These are phyloP conservation scores for Hemibagrus guttatus DNA, from an alignment of 2,797 vertebrate genomes.

Conservation along the genomic window DNA sequence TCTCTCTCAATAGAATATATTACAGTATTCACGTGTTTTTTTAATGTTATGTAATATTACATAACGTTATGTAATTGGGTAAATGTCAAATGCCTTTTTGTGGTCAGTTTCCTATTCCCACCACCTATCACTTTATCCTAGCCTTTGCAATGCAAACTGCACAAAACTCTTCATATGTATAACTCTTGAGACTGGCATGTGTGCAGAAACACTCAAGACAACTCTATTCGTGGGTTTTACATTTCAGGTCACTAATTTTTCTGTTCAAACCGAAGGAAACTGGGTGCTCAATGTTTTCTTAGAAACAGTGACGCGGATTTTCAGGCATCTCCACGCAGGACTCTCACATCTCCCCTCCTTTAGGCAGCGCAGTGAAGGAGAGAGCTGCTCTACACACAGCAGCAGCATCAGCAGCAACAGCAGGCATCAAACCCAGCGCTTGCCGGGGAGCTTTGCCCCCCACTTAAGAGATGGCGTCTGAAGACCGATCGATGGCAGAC, in stretches of 20 bases:
- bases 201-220: neutral
- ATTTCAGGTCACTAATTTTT: neutral
- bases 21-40: neutral
- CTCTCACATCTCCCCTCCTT: constrained; percentile 35
- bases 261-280: neutral
- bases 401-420: constrained; percentile 49
- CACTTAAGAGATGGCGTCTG: constrained; percentile 67
- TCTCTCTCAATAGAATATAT: neutral
- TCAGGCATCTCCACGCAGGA: constrained; percentile 19
- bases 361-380: constrained; percentile 44
- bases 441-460: constrained; percentile 48
- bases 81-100: neutral
- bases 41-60: neutral
- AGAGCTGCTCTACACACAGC: constrained; percentile 46
- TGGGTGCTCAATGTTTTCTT: neutral
- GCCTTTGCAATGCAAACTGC: neutral
- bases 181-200: neutral
- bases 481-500: constrained; percentile 65
- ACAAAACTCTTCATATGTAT: neutral
- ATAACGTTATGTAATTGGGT: constrained; percentile 3
- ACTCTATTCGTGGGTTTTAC: neutral
- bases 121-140: neutral
- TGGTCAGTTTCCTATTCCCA: neutral
- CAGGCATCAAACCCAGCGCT: constrained; percentile 58
- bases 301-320: constrained; percentile 21